Evolutionary conservation across 2,888 invertebrate species (phyloP), one percentile per base, ranked within the genome.

Genomic region (Chymomyza caudatula): DNA sequence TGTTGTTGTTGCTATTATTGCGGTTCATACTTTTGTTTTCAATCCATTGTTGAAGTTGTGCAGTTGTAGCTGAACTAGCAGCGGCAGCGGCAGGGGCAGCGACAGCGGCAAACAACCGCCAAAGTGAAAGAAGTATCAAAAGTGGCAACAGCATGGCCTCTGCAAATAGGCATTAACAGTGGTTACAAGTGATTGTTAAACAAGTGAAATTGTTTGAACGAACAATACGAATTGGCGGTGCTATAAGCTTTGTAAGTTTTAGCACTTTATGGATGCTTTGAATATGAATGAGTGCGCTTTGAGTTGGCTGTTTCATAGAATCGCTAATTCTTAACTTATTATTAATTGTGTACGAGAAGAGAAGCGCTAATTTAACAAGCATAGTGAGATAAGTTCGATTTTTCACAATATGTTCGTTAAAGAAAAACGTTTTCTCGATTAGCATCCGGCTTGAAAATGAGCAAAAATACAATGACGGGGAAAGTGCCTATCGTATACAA

Each of bases 11-110:
- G 44, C 4, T 44, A 29, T 43, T 58, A 15, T 58, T 58, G 84
- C 65, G 81, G 81, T 65, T 76, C 76, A 80, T 69, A 85, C 78
- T 81, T 85, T 80, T 85, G 71, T 74, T 72, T 20, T 76, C 66
- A 43, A 65, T 42, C 82, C 72, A 82, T 82, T 82, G 81, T 85
- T 61, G 65, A 54, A 71, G 69, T 70, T 75, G 66, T 65, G 55
- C 53, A 43, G 52, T 37, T 51, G 61, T 37, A 62, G 65, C 63
- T 51, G 66, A 49, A 64, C 60, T 42, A 58, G 52, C 61, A 58
- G 56, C 53, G 20, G 6, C 54, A 17, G 19, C 58, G 53, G 47
- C 60, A 47, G 19, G 56, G 44, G 8, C 29, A 37, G 43, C 58
- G 55, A 13, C 44, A 57, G 54, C 63, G 59, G n/a, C 63, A 72